These are phyloP conservation scores for Halcyon badia DNA, from an alignment of 2,797 vertebrate genomes.

Conservation along the genomic window DNA sequence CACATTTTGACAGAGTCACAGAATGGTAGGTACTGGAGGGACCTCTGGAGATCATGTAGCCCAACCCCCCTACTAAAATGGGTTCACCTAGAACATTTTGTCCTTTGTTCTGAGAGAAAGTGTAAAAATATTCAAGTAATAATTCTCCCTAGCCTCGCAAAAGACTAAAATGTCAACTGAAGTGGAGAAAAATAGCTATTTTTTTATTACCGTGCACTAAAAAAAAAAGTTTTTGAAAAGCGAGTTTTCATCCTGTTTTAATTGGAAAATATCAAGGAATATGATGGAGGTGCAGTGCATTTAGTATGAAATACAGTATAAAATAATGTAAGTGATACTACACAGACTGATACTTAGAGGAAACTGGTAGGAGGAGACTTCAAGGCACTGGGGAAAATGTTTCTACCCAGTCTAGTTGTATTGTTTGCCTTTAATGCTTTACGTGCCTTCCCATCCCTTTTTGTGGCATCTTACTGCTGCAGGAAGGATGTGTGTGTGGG, in stretches of 20 bases:
- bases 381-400: not conserved
- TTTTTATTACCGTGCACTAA: not conserved
- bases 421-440: not conserved
- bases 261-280: not conserved
- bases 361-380: not conserved
- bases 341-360: not conserved
- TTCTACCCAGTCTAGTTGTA: not conserved
- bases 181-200: not conserved
- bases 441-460: not conserved
- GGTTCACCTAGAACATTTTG: too few species aligned
- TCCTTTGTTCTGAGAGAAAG: too few species aligned
- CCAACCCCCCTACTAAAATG: too few species aligned
- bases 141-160: not conserved
- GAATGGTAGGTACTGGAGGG: too few species aligned
- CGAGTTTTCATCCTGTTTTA: not conserved
- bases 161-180: not conserved
- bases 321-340: not conserved
- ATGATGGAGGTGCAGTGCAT: not conserved
- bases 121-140: too few species aligned
- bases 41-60: too few species aligned
- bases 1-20: too few species aligned
- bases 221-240: not conserved
- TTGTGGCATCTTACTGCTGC: not conserved
- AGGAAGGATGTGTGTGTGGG: accelerated
- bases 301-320: not conserved